A percentile compares a stretch with the other conserved stretches of the same genome.
These are phyloP conservation scores for Monochamus saltuarius DNA, from an alignment of 1,140 invertebrate genomes.

Conservation along the genomic window DNA sequence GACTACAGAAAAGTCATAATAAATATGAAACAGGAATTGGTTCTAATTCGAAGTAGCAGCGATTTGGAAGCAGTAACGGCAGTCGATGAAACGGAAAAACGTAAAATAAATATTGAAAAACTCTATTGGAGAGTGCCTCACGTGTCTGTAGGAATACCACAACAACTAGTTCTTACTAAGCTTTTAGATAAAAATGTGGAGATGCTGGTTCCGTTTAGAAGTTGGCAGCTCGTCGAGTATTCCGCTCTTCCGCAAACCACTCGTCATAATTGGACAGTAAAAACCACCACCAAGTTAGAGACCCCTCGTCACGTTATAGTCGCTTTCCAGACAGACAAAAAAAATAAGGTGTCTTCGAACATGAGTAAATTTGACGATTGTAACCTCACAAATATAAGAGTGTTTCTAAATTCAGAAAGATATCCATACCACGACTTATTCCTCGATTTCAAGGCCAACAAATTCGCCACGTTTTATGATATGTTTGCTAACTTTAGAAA, in stretches of 20 bases:
- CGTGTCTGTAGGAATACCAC: constrained; percentile 15
- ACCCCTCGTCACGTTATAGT: constrained; percentile 18
- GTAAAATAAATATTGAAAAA: constrained; percentile 20
- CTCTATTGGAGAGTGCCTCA: constrained; percentile 30
- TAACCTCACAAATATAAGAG: constrained; percentile 16
- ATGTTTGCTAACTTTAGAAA: constrained; percentile 36
- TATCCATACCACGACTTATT: constrained; percentile 44
- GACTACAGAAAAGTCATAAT: constrained; percentile 53
- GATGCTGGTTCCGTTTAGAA: constrained; percentile 25
- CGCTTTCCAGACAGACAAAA: constrained; percentile 24
- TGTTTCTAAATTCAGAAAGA: constrained; percentile 28
- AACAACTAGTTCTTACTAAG: constrained; percentile 26
- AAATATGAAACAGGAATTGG: constrained; percentile 53
- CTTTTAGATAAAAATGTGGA: constrained; percentile 20
- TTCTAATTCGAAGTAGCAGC: constrained; percentile 47
- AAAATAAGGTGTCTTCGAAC: constrained; percentile 6
- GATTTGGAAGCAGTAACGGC: constrained; percentile 34
- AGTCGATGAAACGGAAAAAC: constrained; percentile 13
- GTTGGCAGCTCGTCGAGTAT: constrained; percentile 22
- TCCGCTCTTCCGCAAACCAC: constrained; percentile 12
- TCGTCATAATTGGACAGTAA: constrained; percentile 30
- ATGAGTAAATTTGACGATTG: constrained; percentile 20
- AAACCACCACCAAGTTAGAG: constrained; percentile 31
- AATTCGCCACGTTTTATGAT: constrained; percentile 37
- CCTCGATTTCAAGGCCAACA: constrained; percentile 32